Evolutionary conservation across 2,797 vertebrate species (phyloP), one percentile per base, ranked within the genome.

Genomic region (Benthosema pterotum): DNA sequence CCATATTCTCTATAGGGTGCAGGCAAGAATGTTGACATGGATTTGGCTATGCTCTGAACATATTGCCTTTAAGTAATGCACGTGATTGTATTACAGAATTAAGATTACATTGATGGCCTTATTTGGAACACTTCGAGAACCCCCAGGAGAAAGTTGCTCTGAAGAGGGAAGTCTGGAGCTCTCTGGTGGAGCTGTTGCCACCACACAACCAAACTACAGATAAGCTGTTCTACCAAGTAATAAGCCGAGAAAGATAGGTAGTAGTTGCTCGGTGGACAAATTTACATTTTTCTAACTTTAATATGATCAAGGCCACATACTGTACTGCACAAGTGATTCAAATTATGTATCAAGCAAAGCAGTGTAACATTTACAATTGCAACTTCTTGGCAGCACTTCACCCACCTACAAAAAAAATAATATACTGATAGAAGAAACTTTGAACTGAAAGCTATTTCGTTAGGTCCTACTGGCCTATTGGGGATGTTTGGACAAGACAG

Each of bases 401-500:
- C 58, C 69, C 72, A 67, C 28, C 47, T 17, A 17, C 16, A 49
- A 17, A n/a, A n/a, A 16, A 16, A 48, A 48, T 48, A 48, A 32
- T 38, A 11, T 38, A 9, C 8, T 38, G 8, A 38, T 51, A 73
- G 82, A 82, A 84, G 74, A 76, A 75, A 65, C 72, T 75, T 60
- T 2, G 42, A 54, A 69, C 71, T 83, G 73, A 84, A 88, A 78
- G 75, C 83, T 78, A 87, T 87, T 90, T 85, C 75, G 79, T 84
- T n/a, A n/a, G n/a, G n/a, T n/a, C n/a, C 81, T 80, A 83, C 85
- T 75, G 86, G 82, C 81, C 88, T 85, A 75, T 87, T 25, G 3
- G 60, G 77, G 72, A 83, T 71, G 84, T 88, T 86, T 78, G 87
- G 91, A 92, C 92, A 91, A 92, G 88, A 86, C 82, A n/a, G 72